Evolutionary conservation across 1,140 invertebrate genomes (phyloP), one percentile per base, ranked within the genome.

Genomic region (Drosophila lacertosa): DNA sequence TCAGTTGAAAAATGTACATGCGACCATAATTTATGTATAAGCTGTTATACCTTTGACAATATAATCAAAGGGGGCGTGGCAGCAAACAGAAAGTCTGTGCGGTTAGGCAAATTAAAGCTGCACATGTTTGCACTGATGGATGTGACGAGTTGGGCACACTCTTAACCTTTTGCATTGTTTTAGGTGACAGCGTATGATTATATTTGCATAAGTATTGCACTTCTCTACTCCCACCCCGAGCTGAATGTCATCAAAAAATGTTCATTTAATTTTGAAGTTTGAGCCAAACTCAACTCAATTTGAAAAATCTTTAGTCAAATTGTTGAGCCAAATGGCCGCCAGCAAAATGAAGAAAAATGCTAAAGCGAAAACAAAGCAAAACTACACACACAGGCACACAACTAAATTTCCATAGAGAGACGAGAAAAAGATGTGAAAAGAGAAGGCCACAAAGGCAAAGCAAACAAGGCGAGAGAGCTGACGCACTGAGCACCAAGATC

Each of bases 1-100:
- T 73, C 88, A 75, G 65, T 89, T 89, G 88, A 90, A 90, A 90
- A 90, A 90, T 90, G 77, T 77, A 90, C 88, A 90, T 54, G 70
- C 60, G 50, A 44, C 68, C 53, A 84, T 84, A 84, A 84, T 71
- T 84, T 81, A 84, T 86, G 78, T 62, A 60, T 58, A 48, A 57
- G 20, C 44, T 24, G 11, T 22, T 24, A 15, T 37, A 55, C 32
- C 13, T 47, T 6, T 57, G 40, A 35, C 20, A 20, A 13, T 24
- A 26, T 15, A 24, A 22, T 20, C n/a, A 53, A 5, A 24, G 32
- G 20, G 58, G 71, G 65, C 26, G 55, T 60, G 26, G 18, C 42
- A 35, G n/a, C n/a, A n/a, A n/a, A n/a, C n/a, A n/a, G n/a, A n/a
- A 9, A n/a, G 29, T 39, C 29, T 72, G 20, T 63, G 18, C 51